Conservation (phyloP, 2,113 vertebrate species). For the Edolisoma coerulescens region DNA sequence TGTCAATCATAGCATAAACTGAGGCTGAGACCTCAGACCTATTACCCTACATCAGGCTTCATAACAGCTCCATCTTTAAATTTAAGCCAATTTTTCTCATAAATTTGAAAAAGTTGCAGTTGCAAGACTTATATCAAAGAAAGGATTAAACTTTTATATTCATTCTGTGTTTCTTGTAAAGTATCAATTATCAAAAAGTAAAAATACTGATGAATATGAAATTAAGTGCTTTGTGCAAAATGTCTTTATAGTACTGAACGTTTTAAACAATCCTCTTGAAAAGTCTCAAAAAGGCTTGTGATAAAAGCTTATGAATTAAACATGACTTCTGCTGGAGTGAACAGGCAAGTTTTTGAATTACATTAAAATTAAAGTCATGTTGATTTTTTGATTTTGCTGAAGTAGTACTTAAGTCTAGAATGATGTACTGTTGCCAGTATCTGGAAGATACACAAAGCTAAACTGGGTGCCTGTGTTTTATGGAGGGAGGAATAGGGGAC, state of each 20-base stretch:
- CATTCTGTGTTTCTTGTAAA: not conserved
- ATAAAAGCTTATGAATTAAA: constrained; percentile 44
- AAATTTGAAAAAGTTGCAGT: not conserved
- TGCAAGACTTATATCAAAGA: not conserved
- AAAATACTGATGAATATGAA: constrained; percentile 14
- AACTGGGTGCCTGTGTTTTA: not conserved
- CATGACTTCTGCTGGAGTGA: not conserved
- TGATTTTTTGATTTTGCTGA: not conserved
- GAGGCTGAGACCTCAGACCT: not conserved
- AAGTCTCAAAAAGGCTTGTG: not conserved
- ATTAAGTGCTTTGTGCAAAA: not conserved
- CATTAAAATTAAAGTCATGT: not conserved
- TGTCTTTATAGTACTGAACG: not conserved
- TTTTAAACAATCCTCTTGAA: constrained; percentile 25
- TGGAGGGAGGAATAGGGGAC: not conserved
- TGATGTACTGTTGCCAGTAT: not conserved
- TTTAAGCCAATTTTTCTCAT: not conserved
- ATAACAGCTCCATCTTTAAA: not conserved
- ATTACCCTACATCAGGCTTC: not conserved
- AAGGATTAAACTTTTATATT: not conserved
- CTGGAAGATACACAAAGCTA: not conserved
- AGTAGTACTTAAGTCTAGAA: not conserved
- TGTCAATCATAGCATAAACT: not conserved
- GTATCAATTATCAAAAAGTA: not conserved
- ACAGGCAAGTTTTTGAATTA: not conserved